Percentiles rank a stretch among this genome's conserved stretches.
These are phyloP conservation scores for Leucoma salicis DNA, from an alignment of 2,888 invertebrate genomes.

Conservation along the genomic window DNA sequence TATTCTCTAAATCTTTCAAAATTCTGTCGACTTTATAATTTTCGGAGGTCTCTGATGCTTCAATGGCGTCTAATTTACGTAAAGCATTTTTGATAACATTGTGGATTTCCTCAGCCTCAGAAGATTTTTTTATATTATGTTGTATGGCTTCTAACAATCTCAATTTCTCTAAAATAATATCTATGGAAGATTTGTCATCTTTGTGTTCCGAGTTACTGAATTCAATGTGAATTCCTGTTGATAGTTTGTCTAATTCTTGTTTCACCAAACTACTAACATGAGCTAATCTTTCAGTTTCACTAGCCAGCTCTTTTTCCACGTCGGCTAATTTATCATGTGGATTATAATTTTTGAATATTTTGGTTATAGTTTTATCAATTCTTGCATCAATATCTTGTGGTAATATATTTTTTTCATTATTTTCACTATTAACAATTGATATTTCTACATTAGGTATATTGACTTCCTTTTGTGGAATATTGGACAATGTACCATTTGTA, in stretches of 20 bases:
- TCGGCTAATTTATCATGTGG: constrained; percentile 30
- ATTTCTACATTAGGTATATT: constrained; percentile 12
- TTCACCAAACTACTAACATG: constrained; percentile 48
- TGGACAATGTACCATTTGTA: constrained; percentile 9
- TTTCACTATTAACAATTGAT: constrained; percentile 13
- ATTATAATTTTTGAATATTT: constrained; percentile 13
- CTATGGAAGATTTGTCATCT: constrained; percentile 34
- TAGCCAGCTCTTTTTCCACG: constrained; percentile 39
- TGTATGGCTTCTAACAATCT: constrained; percentile 48
- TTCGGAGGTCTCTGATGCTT: constrained; percentile 33
- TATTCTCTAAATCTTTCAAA: constrained; percentile 36
- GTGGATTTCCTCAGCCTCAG: constrained; percentile 46
- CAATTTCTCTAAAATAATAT: constrained; percentile 47
- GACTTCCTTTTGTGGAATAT: constrained; percentile 3
- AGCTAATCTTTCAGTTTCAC: constrained; percentile 46
- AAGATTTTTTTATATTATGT: constrained; percentile 37
- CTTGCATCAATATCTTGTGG: constrained; percentile 21
- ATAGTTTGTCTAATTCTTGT: constrained; percentile 49
- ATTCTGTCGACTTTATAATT: constrained; percentile 44
- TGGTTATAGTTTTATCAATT: constrained; percentile 32
- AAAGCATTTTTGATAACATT: constrained; percentile 46
- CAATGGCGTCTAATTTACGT: constrained; percentile 21
- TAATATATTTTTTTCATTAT: constrained; percentile 15
- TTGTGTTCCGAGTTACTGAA: constrained; percentile 29
- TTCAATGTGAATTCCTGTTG: constrained; percentile 42